Conservation (phyloP, 2,797 vertebrate species). For the Darevskia nairensis region DNA sequence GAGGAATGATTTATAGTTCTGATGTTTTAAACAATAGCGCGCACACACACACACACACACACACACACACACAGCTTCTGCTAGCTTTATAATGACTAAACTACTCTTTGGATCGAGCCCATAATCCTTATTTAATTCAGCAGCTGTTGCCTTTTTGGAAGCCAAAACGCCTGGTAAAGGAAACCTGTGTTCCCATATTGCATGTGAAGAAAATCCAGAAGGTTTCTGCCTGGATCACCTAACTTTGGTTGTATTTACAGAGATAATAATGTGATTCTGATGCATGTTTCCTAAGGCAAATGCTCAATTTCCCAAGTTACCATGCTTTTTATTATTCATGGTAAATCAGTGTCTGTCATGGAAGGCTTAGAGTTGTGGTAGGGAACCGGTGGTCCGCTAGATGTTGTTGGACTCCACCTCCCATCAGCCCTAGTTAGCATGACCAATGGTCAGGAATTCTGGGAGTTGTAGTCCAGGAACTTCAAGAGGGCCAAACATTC, state of each 20-base stretch:
- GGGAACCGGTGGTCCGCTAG: too few relatives aligned
- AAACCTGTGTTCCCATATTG: background rate
- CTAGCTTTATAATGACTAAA: conserved; percentile 77
- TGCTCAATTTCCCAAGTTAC: background rate
- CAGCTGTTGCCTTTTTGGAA: conserved; percentile 79
- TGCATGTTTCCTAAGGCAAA: background rate
- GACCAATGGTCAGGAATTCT: too few relatives aligned
- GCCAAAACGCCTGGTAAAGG: background rate
- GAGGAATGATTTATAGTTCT: conserved; percentile 21
- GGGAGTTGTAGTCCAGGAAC: too few relatives aligned
- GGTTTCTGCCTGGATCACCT: background rate
- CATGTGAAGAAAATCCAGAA: background rate
- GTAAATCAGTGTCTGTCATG: background rate
- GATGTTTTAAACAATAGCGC: conserved; percentile 33
- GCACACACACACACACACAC: too few relatives aligned
- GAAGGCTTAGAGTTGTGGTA: background rate
- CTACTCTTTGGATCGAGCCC: conserved; percentile 81
- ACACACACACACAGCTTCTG: conserved; percentile 73
- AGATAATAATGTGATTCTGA: background rate
- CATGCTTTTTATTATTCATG: background rate
- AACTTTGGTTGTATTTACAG: background rate
- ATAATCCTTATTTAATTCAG: conserved; percentile 84
- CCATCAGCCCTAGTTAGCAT: too few relatives aligned
- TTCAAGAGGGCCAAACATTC: too few relatives aligned
- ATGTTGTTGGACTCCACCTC: too few relatives aligned